Base-by-base conservation (phyloP, 1,140 invertebrate species). In the Trialeurodes vaporariorum region DNA sequence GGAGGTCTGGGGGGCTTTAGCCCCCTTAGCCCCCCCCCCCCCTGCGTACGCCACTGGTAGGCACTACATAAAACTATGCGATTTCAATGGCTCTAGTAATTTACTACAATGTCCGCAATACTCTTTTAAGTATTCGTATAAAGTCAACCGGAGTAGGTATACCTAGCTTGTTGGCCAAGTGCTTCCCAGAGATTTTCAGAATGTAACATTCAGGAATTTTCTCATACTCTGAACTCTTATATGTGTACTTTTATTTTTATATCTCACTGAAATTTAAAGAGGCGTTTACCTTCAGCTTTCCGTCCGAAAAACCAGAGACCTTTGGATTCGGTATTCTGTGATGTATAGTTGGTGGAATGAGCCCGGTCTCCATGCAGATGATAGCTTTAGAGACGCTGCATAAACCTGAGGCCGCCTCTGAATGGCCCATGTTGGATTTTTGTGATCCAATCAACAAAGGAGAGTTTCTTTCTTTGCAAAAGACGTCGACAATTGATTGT, bases 341-440 rank as follows among this genome's bases (percentile, higher is more conserved):
- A 76, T 89, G 84, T 23, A 90, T 77, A 76, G 88, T 72, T 1
- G 66, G 66, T 2, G 71, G 71, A 27, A 72, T 68, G 24, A 66
- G 61, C 25, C 64, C 64, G 34, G 60, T 64, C 61, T 72, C 70
- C 68, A 71, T 70, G 25, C 70, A 67, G 0, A 72, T 40, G 5
- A 71, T 24, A 13, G 71, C 81, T 76, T 87, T 87, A 17, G 82
- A 79, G 58, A 87, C 72, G 2, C 82, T 78, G 69, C 81, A 81
- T 0, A 87, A 68, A 26, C 82, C 81, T 73, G 87, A 86, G 1
- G 84, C 84, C 22, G 87, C 82, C 75, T 90, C 87, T 25, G 86
- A 81, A 71, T 91, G 88, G 0, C 88, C 88, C 82, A 89, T 85
- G 75, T 90, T 90, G 1, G 85, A 86, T 72, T 88, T 90, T 0